Percentiles rank a stretch among this genome's conserved stretches.
phyloP scores from a whole-genome alignment of 2,888 invertebrate genomes.

The Globia sparganii region DNA sequence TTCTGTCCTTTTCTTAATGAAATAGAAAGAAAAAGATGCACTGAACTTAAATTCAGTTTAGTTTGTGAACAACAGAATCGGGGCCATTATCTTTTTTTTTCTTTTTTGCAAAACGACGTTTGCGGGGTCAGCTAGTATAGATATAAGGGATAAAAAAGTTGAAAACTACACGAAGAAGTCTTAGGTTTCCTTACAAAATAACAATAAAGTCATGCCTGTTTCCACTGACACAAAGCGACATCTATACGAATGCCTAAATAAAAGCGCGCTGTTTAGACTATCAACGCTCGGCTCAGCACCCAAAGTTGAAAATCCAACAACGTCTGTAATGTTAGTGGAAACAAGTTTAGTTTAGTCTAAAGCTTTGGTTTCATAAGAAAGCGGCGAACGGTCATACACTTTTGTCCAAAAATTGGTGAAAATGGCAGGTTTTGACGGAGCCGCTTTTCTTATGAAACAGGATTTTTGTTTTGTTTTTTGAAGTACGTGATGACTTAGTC shows the following conservation, averaged over 20 bases:
- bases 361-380: not conserved
- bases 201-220: not conserved
- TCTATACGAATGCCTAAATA: not conserved
- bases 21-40: too few relatives aligned
- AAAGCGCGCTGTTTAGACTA: not conserved
- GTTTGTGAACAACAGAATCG: too few relatives aligned
- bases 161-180: not conserved
- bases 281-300: not conserved
- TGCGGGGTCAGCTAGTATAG: too few relatives aligned
- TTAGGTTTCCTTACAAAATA: not conserved
- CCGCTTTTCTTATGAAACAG: too few relatives aligned
- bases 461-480: too few relatives aligned
- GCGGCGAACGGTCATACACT: not conserved
- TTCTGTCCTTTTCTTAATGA: too few relatives aligned
- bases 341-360: too few relatives aligned
- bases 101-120: too few relatives aligned
- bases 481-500: too few relatives aligned
- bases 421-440: not conserved
- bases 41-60: too few relatives aligned
- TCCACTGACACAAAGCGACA: not conserved
- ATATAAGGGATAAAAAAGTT: constrained; percentile 19
- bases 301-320: not conserved
- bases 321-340: not conserved
- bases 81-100: too few relatives aligned
- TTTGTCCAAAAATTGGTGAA: not conserved